Base-by-base conservation (phyloP, 2,797 vertebrate species). In the Lateolabrax maculatus region DNA sequence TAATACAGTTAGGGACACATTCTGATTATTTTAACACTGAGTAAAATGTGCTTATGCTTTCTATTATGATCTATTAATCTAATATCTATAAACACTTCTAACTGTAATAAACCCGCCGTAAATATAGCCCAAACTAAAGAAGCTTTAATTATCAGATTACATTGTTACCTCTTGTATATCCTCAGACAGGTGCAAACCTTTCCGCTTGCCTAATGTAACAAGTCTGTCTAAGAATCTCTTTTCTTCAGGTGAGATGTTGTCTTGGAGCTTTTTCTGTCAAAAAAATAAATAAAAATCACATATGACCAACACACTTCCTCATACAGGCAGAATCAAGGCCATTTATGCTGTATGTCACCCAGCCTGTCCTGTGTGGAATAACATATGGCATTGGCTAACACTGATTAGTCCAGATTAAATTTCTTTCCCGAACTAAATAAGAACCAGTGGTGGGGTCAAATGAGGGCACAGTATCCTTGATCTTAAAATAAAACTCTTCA, bases 171-270 rank as follows among this genome's bases (percentile, higher is more conserved):
- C 95, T 81, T 97, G 97, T 41, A 95, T 92, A 78, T 97, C 95
- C 84, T 92, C 88, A 37, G 97, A 94, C 91, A 99, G 95, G 89
- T 99, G 97, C 61, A 99, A 92, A 68, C 98, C 97, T 0, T 97
- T 98, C 62, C 97, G 94, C 92, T 94, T 96, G 10, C 97, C 98
- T 80, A 96, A 89, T 84, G 96, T 96, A 64, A 99, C 88, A 0
- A 96, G 96, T 80, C 97, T 96, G 79, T 98, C 96, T 81, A 99
- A 83, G 61, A 97, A 97, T 11, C 97, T 84, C 81, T 94, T 96
- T 61, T 96, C 97, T 92, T 99, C 97, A 12, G 95, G 91, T 36
- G 94, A 95, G 75, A 97, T 60, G 77, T 92, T 88, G 52, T 89
- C 90, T 73, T 93, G 88, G 77, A 94, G 89, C 64, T 92, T 97